phyloP scores from a whole-genome alignment of 2,797 vertebrate species.

The Gymnoscopelus braueri region DNA sequence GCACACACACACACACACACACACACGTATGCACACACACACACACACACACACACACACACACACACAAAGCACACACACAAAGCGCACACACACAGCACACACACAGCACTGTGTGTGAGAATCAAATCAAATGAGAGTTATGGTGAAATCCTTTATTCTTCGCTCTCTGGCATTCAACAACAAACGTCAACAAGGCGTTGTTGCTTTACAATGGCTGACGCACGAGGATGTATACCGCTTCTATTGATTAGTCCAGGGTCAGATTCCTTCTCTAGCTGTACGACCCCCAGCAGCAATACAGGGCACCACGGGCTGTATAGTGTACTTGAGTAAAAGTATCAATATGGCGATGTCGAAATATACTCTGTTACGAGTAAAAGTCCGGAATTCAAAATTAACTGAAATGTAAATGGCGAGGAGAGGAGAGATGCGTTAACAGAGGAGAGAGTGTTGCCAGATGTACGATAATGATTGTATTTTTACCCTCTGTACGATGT shows the following conservation, averaged over 20 bases:
- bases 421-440: no score
- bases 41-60: no score
- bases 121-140: constrained; percentile 11
- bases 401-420: no score
- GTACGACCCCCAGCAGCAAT: constrained; percentile 11
- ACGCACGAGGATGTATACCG: constrained; percentile 18
- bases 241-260: constrained; percentile 49
- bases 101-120: constrained; percentile 1
- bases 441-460: neutral
- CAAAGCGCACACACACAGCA: neutral
- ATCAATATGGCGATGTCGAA: no score
- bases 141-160: constrained; percentile 14
- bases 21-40: no score
- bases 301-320: constrained; percentile 23
- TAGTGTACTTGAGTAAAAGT: constrained; percentile 3
- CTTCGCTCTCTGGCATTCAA: constrained; percentile 46
- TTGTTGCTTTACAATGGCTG: constrained; percentile 20
- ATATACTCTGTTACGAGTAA: constrained; percentile 18
- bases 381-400: constrained; percentile 32
- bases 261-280: constrained; percentile 42
- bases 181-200: constrained; percentile 11
- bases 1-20: no score
- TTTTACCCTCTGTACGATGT: no score
- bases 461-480: no score
- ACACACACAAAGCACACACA: no score